Percentiles rank a stretch among this genome's conserved stretches.
Evolutionary conservation across 2,888 invertebrate species (phyloP).

Genomic region (Stenichneumon culpator): DNA sequence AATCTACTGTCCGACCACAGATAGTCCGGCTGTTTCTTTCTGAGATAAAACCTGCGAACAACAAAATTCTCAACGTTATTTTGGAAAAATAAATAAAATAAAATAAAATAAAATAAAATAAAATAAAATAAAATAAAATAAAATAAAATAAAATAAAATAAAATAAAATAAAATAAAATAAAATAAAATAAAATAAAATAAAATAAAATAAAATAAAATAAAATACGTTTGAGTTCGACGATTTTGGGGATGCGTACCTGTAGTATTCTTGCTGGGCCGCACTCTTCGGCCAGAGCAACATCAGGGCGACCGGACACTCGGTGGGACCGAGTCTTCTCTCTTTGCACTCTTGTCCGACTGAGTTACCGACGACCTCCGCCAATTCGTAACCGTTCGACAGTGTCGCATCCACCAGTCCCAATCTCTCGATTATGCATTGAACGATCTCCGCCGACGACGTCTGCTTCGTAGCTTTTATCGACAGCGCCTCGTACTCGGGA

Average conservation of each 20-base stretch:
- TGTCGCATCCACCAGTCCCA: constrained; percentile 87
- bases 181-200: constrained; percentile 25
- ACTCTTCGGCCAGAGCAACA: constrained; percentile 93
- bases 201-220: background rate
- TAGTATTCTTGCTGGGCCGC: constrained; percentile 85
- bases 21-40: constrained; percentile 94
- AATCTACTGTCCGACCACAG: constrained; percentile 94
- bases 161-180: background rate
- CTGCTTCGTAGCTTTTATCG: constrained; percentile 96
- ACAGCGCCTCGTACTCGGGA: constrained; percentile 95
- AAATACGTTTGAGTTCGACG: background rate
- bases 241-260: constrained; percentile 78
- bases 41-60: constrained; percentile 92
- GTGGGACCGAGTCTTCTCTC: constrained; percentile 94
- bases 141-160: constrained; percentile 25
- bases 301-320: constrained; percentile 93
- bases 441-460: constrained; percentile 97
- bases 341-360: constrained; percentile 96
- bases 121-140: background rate
- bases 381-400: constrained; percentile 90
- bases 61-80: constrained; percentile 13
- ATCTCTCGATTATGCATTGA: constrained; percentile 93
- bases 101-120: constrained; percentile 25
- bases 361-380: constrained; percentile 95
- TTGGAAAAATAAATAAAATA: no score